These are phyloP conservation scores for Alsophila aescularia DNA, from an alignment of 2,888 invertebrate species.

Conservation along the genomic window DNA sequence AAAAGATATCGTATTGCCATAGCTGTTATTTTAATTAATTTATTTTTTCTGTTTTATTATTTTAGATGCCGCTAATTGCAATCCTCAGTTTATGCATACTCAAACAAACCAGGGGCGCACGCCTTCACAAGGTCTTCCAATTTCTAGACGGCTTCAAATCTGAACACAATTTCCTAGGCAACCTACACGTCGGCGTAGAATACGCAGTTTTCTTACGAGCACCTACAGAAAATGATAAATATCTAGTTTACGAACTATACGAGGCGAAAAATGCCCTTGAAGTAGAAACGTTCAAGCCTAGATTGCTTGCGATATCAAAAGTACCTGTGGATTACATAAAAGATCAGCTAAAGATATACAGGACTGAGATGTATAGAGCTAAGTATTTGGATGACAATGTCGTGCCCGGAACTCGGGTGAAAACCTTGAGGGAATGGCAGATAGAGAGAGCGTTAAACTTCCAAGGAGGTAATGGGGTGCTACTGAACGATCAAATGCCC, in stretches of 20 bases:
- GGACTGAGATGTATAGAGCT: slow-evolving; percentile 60
- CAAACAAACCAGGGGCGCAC: slow-evolving; percentile 46
- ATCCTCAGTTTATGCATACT: slow-evolving; percentile 38
- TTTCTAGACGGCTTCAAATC: slow-evolving; percentile 67
- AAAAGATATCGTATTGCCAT: no score
- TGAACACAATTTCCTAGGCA: slow-evolving; percentile 61
- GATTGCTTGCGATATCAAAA: slow-evolving; percentile 65
- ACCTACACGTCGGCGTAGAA: slow-evolving; percentile 69
- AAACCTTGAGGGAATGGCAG: slow-evolving; percentile 74
- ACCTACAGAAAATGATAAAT: slow-evolving; percentile 65
- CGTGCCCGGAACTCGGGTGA: slow-evolving; percentile 69
- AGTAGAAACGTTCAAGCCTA: slow-evolving; percentile 52
- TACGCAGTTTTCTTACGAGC: slow-evolving; percentile 64
- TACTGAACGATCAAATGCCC: slow-evolving; percentile 48
- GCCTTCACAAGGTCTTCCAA: slow-evolving; percentile 70
- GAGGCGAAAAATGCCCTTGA: slow-evolving; percentile 63
- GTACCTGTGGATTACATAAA: slow-evolving; percentile 68
- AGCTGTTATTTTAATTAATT: no score
- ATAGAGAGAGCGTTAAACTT: slow-evolving; percentile 57
- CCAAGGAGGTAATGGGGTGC: slow-evolving; percentile 35
- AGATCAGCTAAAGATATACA: slow-evolving; percentile 62
- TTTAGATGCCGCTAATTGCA: slow-evolving; percentile 46
- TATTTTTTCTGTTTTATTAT: slow-evolving; percentile 12
- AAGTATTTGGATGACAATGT: slow-evolving; percentile 62
- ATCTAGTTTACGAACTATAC: slow-evolving; percentile 67